Conservation (phyloP, 2,797 vertebrate species). For the Enteromius viviparus region DNA sequence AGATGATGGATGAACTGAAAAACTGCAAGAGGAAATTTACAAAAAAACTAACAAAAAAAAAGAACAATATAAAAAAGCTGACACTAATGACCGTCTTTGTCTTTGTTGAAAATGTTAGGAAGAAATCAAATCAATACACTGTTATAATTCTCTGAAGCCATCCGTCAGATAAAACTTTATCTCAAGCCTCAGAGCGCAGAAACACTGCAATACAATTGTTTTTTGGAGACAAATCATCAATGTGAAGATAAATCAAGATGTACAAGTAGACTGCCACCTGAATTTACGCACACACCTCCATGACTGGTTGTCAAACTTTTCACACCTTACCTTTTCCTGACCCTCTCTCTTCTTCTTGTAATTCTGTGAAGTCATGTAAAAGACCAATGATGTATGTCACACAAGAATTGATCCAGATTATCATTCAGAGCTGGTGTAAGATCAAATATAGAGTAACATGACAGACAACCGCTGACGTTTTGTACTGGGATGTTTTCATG, state of each 20-base stretch:
- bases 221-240: conserved; percentile 13
- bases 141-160: neutral
- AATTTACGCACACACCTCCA: conserved; percentile 6
- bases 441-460: conserved; percentile 11
- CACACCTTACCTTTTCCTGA: conserved; percentile 68
- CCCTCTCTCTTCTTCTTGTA: conserved; percentile 62
- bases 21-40: neutral
- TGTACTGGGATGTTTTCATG: conserved; percentile 24
- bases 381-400: conserved; percentile 21
- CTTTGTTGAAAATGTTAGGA: conserved; percentile 36
- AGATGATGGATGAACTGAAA: conserved; percentile 22
- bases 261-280: neutral
- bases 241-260: conserved; percentile 26
- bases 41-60: neutral
- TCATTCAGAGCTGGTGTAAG: conserved; percentile 1
- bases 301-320: conserved; percentile 42
- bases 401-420: neutral
- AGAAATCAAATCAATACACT: conserved; percentile 37
- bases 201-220: conserved; percentile 4
- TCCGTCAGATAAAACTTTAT: conserved; percentile 9
- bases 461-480: conserved; percentile 12
- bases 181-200: neutral
- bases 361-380: conserved; percentile 60
- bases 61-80: neutral
- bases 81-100: conserved; percentile 21